Conservation (phyloP, 2,113 vertebrate genomes). For the Crotalus viridis region DNA sequence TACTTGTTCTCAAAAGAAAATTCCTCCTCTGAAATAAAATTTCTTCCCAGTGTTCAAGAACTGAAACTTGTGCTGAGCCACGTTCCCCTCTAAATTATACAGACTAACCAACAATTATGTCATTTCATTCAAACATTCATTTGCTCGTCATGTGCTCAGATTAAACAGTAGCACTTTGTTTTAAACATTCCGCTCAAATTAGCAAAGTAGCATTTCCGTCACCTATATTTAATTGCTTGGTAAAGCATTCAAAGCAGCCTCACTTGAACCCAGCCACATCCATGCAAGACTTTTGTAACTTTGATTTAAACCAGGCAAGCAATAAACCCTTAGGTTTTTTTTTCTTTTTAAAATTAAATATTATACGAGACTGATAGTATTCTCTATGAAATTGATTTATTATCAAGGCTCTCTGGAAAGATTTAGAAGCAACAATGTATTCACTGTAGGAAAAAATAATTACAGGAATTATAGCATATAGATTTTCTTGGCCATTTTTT, state of each 20-base stretch:
- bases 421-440: background rate
- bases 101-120: slow-evolving; percentile 76
- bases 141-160: slow-evolving; percentile 75
- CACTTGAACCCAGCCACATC: slow-evolving; percentile 55
- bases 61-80: slow-evolving; percentile 67
- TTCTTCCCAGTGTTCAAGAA: slow-evolving; percentile 61
- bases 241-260: slow-evolving; percentile 42
- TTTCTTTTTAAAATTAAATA: background rate
- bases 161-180: slow-evolving; percentile 80
- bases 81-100: slow-evolving; percentile 73
- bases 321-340: slow-evolving; percentile 11
- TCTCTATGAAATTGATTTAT: background rate
- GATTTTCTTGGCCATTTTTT: background rate
- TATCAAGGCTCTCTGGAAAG: background rate
- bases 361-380: background rate
- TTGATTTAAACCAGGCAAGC: slow-evolving; percentile 34
- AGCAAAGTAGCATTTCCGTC: slow-evolving; percentile 74
- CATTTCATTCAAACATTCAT: slow-evolving; percentile 78
- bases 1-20: slow-evolving; percentile 13
- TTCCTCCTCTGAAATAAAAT: slow-evolving; percentile 48
- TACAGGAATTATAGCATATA: background rate
- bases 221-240: slow-evolving; percentile 70
- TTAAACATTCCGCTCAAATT: slow-evolving; percentile 74
- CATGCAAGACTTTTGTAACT: slow-evolving; percentile 50
- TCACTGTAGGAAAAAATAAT: background rate